Base-by-base conservation (phyloP, 2,113 vertebrate genomes). In the Pitta sordida region DNA sequence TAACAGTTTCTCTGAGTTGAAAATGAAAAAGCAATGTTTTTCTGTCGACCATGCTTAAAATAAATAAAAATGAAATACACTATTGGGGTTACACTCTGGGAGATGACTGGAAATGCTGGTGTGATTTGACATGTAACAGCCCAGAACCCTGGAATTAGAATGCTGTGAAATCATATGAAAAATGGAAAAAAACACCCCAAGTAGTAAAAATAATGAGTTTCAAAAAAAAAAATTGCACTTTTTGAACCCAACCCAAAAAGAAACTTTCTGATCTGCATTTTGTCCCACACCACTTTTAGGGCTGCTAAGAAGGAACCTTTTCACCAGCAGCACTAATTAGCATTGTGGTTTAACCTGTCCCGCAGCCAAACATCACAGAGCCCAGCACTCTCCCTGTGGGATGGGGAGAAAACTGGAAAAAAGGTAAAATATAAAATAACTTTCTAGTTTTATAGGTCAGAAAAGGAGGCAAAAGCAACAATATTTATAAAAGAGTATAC, bases 81-180 rank as follows among this genome's bases (percentile, higher is more conserved):
- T 75, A 14, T 67, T 82, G 69, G 74, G 90, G 85, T 85, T 91
- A 56, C 18, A 56, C 36, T 27, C 18, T 44, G 36, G 60, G 68
- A 92, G 32, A 89, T 41, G 84, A 91, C 1, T 87, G 21, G 65
- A 82, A 92, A 41, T 27, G 82, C 69, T 89, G 74, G 84, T 0
- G 43, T 82, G 77, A 86, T 52, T 9, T 95, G 93, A 96, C 74
- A 71, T 71, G 62, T 27, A 91, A 56, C 94, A 95, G 93, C 69
- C 26, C 52, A 44, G 75, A 84, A 67, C 32, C n/a, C 94, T 86
- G 73, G 37, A 48, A 55, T 89, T 91, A 78, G 74, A 34, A 86
- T 64, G 34, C 56, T 18, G 14, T 82, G 86, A 95, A 94, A 84
- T 63, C 26, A n/a, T 20, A 46, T 24, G 46, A 91, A 85, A 93